Conservation (phyloP, 2,888 invertebrate species). For the Xestoiulus laeticollis region DNA sequence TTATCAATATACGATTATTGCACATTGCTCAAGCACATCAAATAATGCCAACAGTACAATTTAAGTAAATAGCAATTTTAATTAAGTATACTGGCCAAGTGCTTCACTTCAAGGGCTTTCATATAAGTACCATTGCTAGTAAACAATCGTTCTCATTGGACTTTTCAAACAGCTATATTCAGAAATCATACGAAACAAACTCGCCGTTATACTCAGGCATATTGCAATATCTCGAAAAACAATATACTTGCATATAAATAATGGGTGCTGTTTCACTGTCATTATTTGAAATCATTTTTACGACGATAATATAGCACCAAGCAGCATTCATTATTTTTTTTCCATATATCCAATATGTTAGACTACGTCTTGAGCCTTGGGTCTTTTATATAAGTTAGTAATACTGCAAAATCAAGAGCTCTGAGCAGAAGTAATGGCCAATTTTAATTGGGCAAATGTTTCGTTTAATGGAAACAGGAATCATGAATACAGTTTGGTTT, state of each 20-base stretch:
- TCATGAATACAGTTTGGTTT: not conserved
- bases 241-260: not conserved
- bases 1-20: not conserved
- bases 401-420: conserved; percentile 34
- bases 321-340: not conserved
- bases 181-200: not conserved
- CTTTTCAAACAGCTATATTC: not conserved
- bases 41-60: not conserved
- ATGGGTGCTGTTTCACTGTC: not conserved
- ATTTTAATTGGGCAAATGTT: not conserved
- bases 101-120: not conserved
- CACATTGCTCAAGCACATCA: not conserved
- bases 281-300: not conserved
- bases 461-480: not conserved
- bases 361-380: not conserved
- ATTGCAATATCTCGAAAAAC: not conserved
- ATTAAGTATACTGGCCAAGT: not conserved
- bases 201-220: not conserved
- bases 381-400: not conserved
- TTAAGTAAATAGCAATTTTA: not conserved
- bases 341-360: not conserved
- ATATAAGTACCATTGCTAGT: not conserved
- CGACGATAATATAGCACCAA: not conserved
- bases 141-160: not conserved
- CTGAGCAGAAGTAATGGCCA: not conserved